phyloP scores from a whole-genome alignment of 2,113 vertebrate species.

The Anguilla rostrata region DNA sequence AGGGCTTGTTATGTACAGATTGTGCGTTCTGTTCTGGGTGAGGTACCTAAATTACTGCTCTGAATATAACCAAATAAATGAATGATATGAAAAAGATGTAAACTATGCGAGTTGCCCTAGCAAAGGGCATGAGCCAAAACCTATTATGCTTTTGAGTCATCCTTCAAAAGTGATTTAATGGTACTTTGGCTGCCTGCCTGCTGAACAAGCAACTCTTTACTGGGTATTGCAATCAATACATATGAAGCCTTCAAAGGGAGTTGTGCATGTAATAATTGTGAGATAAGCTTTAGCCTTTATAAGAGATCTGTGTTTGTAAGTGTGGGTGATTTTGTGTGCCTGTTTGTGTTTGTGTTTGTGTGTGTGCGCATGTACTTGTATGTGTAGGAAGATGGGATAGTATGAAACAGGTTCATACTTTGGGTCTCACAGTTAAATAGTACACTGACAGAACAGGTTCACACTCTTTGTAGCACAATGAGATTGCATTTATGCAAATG shows the following conservation, averaged over 20 bases:
- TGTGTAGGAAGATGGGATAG: neutral
- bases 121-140: neutral
- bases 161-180: neutral
- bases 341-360: neutral
- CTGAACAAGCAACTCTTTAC: neutral
- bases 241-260: neutral
- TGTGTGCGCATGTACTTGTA: neutral
- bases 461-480: neutral
- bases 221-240: neutral
- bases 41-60: neutral
- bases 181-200: neutral
- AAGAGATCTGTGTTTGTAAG: neutral
- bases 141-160: neutral
- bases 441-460: neutral
- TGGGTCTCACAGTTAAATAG: neutral
- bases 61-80: neutral
- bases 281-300: neutral
- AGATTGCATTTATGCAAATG: neutral
- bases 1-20: neutral
- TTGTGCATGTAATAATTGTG: neutral
- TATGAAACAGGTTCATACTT: neutral
- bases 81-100: neutral
- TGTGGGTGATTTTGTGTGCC: neutral
- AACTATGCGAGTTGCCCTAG: neutral
- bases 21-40: neutral